Percentiles rank a stretch among this genome's conserved stretches.
phyloP scores from a whole-genome alignment of 2,888 invertebrate genomes.

The Tortricodes alternella region DNA sequence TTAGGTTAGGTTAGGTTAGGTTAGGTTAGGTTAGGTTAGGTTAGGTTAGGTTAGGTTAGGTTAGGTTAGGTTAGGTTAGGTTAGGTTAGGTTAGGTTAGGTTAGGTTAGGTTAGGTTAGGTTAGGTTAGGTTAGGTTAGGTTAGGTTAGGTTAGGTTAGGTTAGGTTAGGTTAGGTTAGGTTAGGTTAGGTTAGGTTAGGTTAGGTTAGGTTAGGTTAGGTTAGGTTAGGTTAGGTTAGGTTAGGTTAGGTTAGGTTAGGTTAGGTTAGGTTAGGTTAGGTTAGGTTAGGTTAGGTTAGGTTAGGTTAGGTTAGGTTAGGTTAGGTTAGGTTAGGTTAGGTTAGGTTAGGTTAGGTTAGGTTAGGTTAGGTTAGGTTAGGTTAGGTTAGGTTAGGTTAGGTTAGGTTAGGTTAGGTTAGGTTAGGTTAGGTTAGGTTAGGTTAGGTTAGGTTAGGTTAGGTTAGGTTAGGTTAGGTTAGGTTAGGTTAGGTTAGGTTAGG shows the following conservation, averaged over 20 bases:
- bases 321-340: slow-evolving; percentile 10
- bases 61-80: background rate
- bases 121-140: background rate
- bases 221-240: background rate
- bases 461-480: slow-evolving; percentile 12
- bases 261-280: background rate
- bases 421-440: slow-evolving; percentile 12
- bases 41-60: background rate
- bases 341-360: slow-evolving; percentile 10
- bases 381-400: slow-evolving; percentile 12
- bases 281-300: background rate
- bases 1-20: background rate
- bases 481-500: slow-evolving; percentile 35
- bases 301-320: slow-evolving; percentile 6
- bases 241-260: background rate
- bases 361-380: slow-evolving; percentile 12
- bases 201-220: background rate
- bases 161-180: background rate
- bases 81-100: background rate
- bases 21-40: background rate
- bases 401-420: slow-evolving; percentile 12
- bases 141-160: background rate
- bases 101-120: background rate
- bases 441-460: slow-evolving; percentile 12
- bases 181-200: background rate